Evolutionary conservation across 2,797 vertebrate genomes (phyloP).

Genomic region (Florisuga fusca): DNA sequence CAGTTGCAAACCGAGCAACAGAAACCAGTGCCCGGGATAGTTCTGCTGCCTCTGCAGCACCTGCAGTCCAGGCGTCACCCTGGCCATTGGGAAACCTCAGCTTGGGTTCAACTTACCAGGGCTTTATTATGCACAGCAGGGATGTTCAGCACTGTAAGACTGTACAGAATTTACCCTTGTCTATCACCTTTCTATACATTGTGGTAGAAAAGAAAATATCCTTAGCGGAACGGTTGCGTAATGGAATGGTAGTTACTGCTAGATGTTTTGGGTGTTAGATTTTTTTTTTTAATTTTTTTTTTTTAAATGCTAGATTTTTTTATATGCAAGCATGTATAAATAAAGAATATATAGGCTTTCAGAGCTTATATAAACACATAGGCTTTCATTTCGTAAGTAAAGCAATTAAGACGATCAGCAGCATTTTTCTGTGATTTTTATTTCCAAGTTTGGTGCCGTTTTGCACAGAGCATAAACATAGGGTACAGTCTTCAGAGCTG

Average conservation of each 20-base stretch:
- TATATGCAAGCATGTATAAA: not conserved
- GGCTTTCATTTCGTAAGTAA: not conserved
- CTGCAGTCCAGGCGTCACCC: not conserved
- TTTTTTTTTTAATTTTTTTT: too few relatives aligned
- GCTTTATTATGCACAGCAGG: not conserved
- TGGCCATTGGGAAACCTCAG: not conserved
- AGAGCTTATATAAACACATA: not conserved
- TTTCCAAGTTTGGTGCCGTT: not conserved
- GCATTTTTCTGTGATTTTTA: not conserved
- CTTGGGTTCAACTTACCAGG: not conserved
- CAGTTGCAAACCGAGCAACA: not conserved
- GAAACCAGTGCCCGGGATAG: not conserved
- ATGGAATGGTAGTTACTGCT: not conserved
- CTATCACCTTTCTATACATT: accelerated
- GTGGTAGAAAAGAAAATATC: not conserved
- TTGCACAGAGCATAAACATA: not conserved
- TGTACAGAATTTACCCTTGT: not conserved
- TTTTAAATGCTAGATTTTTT: not conserved
- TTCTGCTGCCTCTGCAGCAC: conserved; percentile 38
- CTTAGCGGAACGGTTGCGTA: conserved; percentile 40
- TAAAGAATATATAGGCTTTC: not conserved
- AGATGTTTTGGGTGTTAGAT: too few relatives aligned
- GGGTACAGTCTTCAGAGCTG: not conserved
- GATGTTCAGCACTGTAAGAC: not conserved
- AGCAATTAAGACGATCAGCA: not conserved